Evolutionary conservation across 2,113 vertebrate genomes (phyloP).

Genomic region (Hemiprocne comata): DNA sequence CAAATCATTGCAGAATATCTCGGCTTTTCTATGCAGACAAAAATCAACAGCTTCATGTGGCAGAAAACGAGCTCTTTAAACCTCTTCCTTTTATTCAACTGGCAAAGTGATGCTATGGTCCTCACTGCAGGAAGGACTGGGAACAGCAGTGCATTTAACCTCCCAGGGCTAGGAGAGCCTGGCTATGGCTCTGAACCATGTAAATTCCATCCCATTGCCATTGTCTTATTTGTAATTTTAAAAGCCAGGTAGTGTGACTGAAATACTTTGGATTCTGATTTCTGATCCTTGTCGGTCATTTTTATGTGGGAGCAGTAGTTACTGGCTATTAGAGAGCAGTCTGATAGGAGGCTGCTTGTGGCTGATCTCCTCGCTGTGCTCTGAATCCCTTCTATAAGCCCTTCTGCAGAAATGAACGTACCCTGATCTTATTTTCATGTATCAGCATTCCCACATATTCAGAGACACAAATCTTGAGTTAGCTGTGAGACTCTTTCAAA

Average conservation of each 20-base stretch:
- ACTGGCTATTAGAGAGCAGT: neutral
- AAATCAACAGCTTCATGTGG: neutral
- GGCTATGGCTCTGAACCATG: neutral
- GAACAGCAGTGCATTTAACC: neutral
- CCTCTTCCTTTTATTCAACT: neutral
- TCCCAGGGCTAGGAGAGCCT: neutral
- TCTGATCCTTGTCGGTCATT: neutral
- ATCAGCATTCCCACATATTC: neutral
- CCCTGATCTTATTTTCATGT: neutral
- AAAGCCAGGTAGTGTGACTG: neutral
- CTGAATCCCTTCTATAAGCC: neutral
- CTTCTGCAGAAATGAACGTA: neutral
- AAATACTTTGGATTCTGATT: neutral
- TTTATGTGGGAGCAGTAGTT: neutral
- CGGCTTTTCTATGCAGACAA: neutral
- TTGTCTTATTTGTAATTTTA: neutral
- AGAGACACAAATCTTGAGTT: neutral
- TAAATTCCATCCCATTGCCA: neutral
- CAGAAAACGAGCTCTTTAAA: neutral
- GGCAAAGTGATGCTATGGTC: neutral
- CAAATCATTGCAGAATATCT: neutral
- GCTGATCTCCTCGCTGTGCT: neutral
- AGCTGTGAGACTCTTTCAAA: neutral
- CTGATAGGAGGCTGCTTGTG: neutral
- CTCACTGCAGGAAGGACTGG: neutral